Evolutionary conservation across 2,113 vertebrate genomes (phyloP), one percentile per base, ranked within the genome.

Genomic region (Phodopus roborovskii): DNA sequence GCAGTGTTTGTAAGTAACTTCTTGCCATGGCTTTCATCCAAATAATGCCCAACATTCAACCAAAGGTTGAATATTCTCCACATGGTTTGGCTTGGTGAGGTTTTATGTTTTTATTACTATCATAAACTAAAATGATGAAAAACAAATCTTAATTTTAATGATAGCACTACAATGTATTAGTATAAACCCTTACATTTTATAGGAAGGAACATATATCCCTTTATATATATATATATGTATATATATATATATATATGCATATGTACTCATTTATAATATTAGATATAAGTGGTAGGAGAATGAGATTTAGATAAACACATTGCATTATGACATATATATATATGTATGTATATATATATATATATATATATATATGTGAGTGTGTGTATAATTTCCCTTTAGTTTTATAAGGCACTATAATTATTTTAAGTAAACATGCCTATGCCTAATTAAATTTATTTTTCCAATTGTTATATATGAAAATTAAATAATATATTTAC

Each of bases 401-500:
- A 2, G 11, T 92, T 97, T 81, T 56, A 78, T 0, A 94, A 71
- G 75, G 66, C 45, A 45, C 56, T 50, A 2, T 88, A 96, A 22
- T 94, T 74, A 85, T 75, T 85, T 36, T 83, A 91, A 53, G 5
- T 74, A 92, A 85, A 6, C 39, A n/a, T n/a, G n/a, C n/a, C n/a
- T 6, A 30, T 5, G 26, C 48, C 74, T 96, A 97, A 94, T n/a
- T 82, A 86, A 89, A 58, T 84, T 73, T 53, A 83, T 92, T 94
- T 75, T 94, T 50, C 73, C 5, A 78, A 64, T 93, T 45, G 42
- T 77, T 91, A 56, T 79, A 92, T 62, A n/a, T 50, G 20, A 11
- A 98, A 97, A 96, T 94, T n/a, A 50, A 24, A 26, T 50, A 5
- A 50, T 84, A 48, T 24, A 94, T 62, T 97, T 28, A 94, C 22